phyloP scores from a whole-genome alignment of 2,888 invertebrate species.

The Brassicogethes aeneus region DNA sequence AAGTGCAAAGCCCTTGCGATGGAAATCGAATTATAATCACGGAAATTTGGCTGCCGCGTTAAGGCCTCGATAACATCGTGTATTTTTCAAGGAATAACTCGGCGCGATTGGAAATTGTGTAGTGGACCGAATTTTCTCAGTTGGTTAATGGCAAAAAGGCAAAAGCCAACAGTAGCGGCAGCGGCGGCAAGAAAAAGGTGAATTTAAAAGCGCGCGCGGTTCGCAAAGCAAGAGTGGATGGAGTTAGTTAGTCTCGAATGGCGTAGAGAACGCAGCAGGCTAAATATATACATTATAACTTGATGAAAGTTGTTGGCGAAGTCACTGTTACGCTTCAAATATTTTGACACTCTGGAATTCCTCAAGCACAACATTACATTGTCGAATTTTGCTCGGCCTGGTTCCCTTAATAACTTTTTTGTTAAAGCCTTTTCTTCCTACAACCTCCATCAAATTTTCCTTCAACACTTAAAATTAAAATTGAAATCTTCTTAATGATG shows the following conservation, averaged over 20 bases:
- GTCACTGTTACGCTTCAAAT: neutral
- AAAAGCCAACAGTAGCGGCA: neutral
- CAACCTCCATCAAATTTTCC: neutral
- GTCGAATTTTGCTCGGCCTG: neutral
- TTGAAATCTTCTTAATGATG: constrained; percentile 1
- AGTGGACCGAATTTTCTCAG: constrained; percentile 1
- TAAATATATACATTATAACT: constrained; percentile 2
- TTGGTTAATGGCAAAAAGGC: neutral
- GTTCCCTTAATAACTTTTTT: neutral
- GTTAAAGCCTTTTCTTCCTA: neutral
- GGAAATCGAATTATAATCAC: too few relatives aligned
- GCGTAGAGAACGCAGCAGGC: neutral
- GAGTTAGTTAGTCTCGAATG: neutral
- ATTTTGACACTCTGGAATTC: neutral
- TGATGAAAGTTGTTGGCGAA: neutral
- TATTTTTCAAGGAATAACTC: neutral
- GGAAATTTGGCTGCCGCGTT: too few relatives aligned
- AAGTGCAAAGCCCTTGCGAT: too few relatives aligned
- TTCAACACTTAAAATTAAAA: neutral
- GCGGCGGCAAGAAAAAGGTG: neutral
- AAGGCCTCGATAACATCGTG: too few relatives aligned
- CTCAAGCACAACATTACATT: neutral
- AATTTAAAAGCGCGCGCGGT: neutral
- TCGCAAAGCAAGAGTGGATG: neutral
- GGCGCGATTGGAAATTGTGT: neutral